Conservation (phyloP, 2,888 invertebrate species). For the Lochmaea crataegi region DNA sequence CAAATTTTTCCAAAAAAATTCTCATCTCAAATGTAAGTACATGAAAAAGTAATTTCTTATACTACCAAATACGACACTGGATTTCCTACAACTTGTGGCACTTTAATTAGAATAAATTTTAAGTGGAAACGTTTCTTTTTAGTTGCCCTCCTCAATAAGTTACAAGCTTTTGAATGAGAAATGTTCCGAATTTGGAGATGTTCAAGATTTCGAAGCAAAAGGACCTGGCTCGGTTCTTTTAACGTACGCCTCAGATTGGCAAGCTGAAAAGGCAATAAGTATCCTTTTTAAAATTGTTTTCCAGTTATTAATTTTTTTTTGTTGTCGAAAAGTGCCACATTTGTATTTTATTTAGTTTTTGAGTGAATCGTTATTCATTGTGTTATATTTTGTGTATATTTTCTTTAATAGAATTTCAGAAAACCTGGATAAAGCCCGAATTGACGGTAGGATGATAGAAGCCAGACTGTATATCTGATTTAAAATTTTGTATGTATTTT, state of each 20-base stretch:
- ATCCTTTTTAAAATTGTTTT: conserved; percentile 13
- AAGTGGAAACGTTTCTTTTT: conserved; percentile 50
- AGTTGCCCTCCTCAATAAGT: conserved; percentile 91
- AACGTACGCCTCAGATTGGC: conserved; percentile 87
- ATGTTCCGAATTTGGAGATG: conserved; percentile 92
- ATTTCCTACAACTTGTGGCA: too few relatives aligned
- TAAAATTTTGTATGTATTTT: neutral
- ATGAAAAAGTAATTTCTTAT: neutral
- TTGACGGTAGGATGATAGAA: conserved; percentile 90
- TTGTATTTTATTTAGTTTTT: too few relatives aligned
- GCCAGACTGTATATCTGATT: conserved; percentile 78
- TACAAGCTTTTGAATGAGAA: conserved; percentile 94
- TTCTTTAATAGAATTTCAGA: conserved; percentile 69
- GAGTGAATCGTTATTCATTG: neutral
- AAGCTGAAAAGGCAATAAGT: conserved; percentile 88
- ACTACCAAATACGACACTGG: neutral
- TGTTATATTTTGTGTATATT: conserved; percentile 39
- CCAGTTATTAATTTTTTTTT: too few relatives aligned
- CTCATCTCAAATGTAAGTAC: conserved; percentile 23
- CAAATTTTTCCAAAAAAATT: conserved; percentile 31
- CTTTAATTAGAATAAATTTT: neutral
- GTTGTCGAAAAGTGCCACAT: too few relatives aligned
- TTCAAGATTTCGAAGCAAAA: conserved; percentile 94
- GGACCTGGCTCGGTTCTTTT: conserved; percentile 90
- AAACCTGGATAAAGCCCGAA: conserved; percentile 89